A percentile compares a stretch with the other conserved stretches of the same genome.
These are phyloP conservation scores for Dendropsophus ebraccatus DNA, from an alignment of 2,113 vertebrate genomes.

Conservation along the genomic window DNA sequence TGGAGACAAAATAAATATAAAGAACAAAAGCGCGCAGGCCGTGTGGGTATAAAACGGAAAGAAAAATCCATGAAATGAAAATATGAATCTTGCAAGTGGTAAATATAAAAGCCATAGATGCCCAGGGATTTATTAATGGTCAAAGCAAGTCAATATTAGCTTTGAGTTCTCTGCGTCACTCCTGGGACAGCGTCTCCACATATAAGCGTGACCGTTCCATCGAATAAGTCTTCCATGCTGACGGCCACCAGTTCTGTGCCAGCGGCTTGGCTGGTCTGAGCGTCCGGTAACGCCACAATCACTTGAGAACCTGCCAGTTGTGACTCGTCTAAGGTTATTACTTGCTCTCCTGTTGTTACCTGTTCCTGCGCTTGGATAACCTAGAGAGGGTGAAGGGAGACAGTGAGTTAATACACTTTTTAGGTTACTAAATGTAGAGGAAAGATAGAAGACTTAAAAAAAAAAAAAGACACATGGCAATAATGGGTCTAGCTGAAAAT, in stretches of 20 bases:
- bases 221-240: conserved; percentile 83
- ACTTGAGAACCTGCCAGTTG: conserved; percentile 76
- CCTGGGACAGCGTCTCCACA: conserved; percentile 70
- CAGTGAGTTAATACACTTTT: too few species aligned
- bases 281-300: conserved; percentile 75
- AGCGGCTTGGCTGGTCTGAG: conserved; percentile 62
- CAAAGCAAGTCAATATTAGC: conserved; percentile 35
- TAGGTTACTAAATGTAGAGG: too few species aligned
- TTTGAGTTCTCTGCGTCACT: conserved; percentile 52
- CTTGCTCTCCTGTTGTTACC: conserved; percentile 64
- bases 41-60: background rate
- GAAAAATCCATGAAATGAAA: background rate
- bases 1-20: background rate
- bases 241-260: conserved; percentile 79
- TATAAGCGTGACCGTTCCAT: conserved; percentile 80
- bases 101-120: background rate
- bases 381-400: conserved; percentile 64
- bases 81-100: conserved; percentile 19
- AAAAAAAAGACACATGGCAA: too few species aligned
- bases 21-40: background rate
- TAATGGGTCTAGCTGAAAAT: too few species aligned
- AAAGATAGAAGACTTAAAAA: too few species aligned
- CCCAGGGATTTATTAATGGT: background rate
- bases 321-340: conserved; percentile 70
- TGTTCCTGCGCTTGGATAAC: conserved; percentile 69